Conservation (phyloP, 2,113 vertebrate species). For the Pollachius pollachius region DNA sequence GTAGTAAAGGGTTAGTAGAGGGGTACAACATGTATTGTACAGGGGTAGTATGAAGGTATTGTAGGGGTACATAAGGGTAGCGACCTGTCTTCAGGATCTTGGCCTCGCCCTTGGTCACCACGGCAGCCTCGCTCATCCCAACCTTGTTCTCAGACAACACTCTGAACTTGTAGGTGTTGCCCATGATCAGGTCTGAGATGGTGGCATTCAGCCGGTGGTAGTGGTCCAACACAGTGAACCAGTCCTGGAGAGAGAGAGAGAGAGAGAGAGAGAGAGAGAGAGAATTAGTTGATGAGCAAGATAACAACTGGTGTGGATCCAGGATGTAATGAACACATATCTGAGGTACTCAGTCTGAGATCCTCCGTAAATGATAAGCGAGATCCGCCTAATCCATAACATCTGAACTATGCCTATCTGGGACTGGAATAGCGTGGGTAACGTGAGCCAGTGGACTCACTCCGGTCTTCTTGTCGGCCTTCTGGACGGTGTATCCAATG, state of each 20-base stretch:
- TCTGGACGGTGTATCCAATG: conserved; percentile 91
- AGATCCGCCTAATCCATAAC: not conserved
- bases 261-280: conserved; percentile 12
- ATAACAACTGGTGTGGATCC: not conserved
- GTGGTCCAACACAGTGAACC: conserved; percentile 92
- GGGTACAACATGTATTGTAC: too few relatives aligned
- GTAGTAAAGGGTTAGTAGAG: too few relatives aligned
- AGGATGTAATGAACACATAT: not conserved
- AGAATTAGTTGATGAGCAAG: not conserved
- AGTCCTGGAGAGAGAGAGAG: conserved; percentile 76
- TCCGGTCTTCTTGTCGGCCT: conserved; percentile 93
- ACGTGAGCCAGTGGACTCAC: conserved; percentile 66
- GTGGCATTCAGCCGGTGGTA: conserved; percentile 88
- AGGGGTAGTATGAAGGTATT: too few relatives aligned
- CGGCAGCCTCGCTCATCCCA: conserved; percentile 75
- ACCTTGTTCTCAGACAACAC: conserved; percentile 88
- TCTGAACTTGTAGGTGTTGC: conserved; percentile 90
- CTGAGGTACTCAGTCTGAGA: not conserved
- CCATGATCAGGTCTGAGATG: conserved; percentile 92
- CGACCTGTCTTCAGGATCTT: conserved; percentile 85
- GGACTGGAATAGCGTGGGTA: not conserved
- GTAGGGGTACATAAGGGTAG: too few relatives aligned
- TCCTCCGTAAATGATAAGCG: not conserved
- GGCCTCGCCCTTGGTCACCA: conserved; percentile 71
- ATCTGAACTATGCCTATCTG: too few relatives aligned